Conservation (phyloP, 23 tunicate genomes). For the Halocynthia aurantium region DNA sequence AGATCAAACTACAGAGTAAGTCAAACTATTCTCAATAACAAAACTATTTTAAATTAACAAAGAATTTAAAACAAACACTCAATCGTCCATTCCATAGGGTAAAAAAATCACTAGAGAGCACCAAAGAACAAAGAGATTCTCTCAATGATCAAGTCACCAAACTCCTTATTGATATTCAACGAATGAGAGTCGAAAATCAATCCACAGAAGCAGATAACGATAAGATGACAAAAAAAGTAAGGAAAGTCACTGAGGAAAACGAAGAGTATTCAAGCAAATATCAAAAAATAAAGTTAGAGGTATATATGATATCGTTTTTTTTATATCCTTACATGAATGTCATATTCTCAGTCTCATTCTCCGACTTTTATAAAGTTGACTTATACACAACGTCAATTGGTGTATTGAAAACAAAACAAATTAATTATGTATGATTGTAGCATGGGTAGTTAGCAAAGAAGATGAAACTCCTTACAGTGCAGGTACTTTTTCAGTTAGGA, state of each 20-base stretch:
- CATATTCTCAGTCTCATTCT: too few species aligned
- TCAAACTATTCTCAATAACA: too few species aligned
- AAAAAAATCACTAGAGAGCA: conserved; percentile 29
- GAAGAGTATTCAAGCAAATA: background rate
- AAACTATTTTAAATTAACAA: too few species aligned
- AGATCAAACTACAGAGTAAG: conserved; percentile 18
- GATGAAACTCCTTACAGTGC: too few species aligned
- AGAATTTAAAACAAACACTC: too few species aligned
- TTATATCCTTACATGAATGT: too few species aligned
- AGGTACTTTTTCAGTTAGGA: too few species aligned
- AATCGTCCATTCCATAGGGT: conserved; percentile 8
- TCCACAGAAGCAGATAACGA: conserved; percentile 25
- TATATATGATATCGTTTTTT: background rate
- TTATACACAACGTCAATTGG: too few species aligned
- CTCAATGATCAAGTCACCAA: conserved; percentile 40
- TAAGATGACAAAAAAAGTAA: conserved; percentile 3
- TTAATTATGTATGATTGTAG: too few species aligned
- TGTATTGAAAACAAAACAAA: too few species aligned
- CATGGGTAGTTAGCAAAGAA: too few species aligned
- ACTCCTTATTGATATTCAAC: conserved; percentile 48
- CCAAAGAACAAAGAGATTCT: conserved; percentile 37
- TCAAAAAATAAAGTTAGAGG: conserved; percentile 14
- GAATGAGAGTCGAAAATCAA: conserved; percentile 35
- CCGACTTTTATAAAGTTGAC: too few species aligned
- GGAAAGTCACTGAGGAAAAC: conserved; percentile 18